Percentiles rank a stretch among this genome's conserved stretches.
Conservation (phyloP, 2,113 vertebrate genomes). For the Geococcyx californianus region DNA sequence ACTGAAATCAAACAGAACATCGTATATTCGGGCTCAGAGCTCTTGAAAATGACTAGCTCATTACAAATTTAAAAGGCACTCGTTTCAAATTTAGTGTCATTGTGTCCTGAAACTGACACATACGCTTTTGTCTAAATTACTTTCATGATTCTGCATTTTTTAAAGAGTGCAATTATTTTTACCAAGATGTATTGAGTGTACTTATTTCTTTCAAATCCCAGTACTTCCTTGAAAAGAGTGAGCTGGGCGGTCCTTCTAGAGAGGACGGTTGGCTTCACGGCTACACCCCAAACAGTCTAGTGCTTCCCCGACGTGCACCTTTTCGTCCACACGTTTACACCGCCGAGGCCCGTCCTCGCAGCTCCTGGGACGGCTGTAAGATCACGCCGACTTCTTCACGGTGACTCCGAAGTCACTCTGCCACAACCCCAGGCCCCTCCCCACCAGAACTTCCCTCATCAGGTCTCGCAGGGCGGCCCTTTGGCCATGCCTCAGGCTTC, state of each 20-base stretch:
- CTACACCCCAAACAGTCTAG: not conserved
- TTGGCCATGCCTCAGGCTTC: not conserved
- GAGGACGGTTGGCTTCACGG: not conserved
- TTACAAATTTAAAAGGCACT: not conserved
- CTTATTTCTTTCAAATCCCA: not conserved
- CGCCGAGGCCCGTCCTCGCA: not conserved
- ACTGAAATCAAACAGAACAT: not conserved
- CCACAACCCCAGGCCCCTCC: accelerated
- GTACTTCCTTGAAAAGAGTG: not conserved
- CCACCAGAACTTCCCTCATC: not conserved
- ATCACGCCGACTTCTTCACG: accelerated
- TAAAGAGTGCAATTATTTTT: not conserved
- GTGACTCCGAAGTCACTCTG: accelerated
- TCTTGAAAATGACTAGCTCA: not conserved
- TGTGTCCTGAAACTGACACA: not conserved
- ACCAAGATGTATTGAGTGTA: not conserved
- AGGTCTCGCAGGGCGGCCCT: accelerated
- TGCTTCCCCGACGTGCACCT: no score
- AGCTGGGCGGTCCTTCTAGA: not conserved
- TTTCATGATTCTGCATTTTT: not conserved
- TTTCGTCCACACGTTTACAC: not conserved
- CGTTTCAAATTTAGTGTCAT: not conserved
- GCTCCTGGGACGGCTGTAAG: accelerated
- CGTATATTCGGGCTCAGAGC: not conserved
- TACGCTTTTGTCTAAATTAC: not conserved